Evolutionary conservation across 1,140 invertebrate species (phyloP).

Genomic region (Anthonomus grandis): DNA sequence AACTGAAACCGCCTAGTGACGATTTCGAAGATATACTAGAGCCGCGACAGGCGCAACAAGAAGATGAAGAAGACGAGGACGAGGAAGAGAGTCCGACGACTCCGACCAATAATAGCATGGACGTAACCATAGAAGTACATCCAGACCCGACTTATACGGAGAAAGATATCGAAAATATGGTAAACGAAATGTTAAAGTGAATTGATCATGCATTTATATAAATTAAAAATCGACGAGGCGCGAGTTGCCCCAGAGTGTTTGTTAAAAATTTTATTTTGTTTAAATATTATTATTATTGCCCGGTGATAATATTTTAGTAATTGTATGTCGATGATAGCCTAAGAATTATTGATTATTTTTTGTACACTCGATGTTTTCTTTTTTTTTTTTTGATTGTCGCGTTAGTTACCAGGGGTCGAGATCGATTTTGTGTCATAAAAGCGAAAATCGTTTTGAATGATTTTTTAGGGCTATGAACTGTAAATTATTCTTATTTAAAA

Average conservation of each 20-base stretch:
- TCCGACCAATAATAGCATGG: conserved; percentile 35
- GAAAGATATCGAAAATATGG: conserved; percentile 74
- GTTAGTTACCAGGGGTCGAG: conserved; percentile 21
- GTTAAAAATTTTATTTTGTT: no score
- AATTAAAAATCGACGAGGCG: no score
- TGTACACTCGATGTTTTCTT: no score
- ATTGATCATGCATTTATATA: conserved; percentile 1
- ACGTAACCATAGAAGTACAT: conserved; percentile 32
- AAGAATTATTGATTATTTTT: conserved; percentile 12
- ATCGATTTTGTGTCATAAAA: conserved; percentile 24
- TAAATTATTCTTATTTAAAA: conserved; percentile 28
- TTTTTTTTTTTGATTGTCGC: conserved; percentile 13
- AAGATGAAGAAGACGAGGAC: conserved; percentile 61
- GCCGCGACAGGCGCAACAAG: conserved; percentile 53
- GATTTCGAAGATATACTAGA: conserved; percentile 3
- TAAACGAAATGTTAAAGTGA: conserved; percentile 61
- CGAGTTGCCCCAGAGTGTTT: no score
- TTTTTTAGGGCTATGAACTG: conserved; percentile 2
- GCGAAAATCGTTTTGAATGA: conserved; percentile 11
- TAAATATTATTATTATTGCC: conserved; percentile 4
- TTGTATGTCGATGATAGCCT: conserved; percentile 2
- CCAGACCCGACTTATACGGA: conserved; percentile 50
- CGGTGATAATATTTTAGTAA: background rate
- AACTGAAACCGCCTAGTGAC: conserved; percentile 59
- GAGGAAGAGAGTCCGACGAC: conserved; percentile 42